Conservation (phyloP, 2,797 vertebrate genomes). For the Emydoidea blandingii region DNA sequence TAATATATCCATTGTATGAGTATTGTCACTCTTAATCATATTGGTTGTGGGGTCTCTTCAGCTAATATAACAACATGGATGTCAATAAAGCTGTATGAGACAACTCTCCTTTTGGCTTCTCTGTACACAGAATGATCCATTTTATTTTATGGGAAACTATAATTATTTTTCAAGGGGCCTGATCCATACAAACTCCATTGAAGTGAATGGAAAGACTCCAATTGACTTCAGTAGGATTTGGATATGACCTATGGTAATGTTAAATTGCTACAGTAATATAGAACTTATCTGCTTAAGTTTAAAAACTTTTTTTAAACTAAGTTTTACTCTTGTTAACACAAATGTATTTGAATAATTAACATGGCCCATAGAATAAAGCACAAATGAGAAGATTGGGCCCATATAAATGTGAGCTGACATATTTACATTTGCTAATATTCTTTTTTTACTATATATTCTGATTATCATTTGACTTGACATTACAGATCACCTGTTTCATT, state of each 20-base stretch:
- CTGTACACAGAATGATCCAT: not conserved
- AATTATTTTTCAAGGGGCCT: not conserved
- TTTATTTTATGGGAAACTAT: not conserved
- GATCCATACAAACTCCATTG: not conserved
- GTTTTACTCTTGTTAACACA: not conserved
- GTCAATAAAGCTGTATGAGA: not conserved
- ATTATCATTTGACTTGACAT: not conserved
- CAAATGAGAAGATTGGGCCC: not conserved
- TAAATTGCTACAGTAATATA: not conserved
- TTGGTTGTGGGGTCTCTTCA: not conserved
- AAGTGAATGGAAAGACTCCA: not conserved
- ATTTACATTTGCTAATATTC: not conserved
- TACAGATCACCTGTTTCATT: not conserved
- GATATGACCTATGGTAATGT: not conserved
- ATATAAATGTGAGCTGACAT: not conserved
- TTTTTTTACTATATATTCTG: not conserved
- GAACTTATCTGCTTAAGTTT: not conserved
- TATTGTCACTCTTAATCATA: constrained; percentile 16
- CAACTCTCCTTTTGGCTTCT: not conserved
- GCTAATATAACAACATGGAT: constrained; percentile 23
- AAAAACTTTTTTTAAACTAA: constrained; percentile 4
- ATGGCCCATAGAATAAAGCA: rapidly evolving
- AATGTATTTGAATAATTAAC: not conserved
- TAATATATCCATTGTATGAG: not conserved
- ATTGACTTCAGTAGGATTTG: not conserved